Evolutionary conservation across 1,140 invertebrate species (phyloP).

Genomic region (Micrasema minimum): DNA sequence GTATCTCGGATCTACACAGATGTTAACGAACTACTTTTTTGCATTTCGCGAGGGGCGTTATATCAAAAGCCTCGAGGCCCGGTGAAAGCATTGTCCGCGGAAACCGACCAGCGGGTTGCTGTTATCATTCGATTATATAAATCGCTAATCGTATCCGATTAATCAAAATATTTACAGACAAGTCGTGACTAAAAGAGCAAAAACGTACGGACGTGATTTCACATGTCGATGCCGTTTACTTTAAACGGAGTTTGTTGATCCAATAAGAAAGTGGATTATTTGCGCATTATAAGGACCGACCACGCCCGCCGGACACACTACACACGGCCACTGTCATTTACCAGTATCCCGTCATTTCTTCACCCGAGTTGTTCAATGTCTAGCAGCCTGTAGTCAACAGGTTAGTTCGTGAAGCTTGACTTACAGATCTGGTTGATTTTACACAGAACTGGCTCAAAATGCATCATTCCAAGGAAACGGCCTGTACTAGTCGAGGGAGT

Average conservation of each 20-base stretch:
- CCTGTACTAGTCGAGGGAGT: not conserved
- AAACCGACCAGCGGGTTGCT: constrained; percentile 10
- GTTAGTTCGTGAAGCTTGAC: too few relatives aligned
- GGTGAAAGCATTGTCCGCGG: constrained; percentile 38
- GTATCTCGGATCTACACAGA: not conserved
- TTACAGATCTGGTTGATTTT: too few relatives aligned
- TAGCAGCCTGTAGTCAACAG: too few relatives aligned
- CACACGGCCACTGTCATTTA: too few relatives aligned
- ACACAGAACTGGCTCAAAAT: too few relatives aligned
- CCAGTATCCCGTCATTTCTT: too few relatives aligned
- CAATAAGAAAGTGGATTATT: constrained; percentile 41
- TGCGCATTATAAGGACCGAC: constrained; percentile 9
- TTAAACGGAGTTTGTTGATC: constrained; percentile 37
- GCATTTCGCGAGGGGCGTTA: constrained; percentile 27
- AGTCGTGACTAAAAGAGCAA: constrained; percentile 35
- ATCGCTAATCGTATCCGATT: constrained; percentile 35
- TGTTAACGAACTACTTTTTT: constrained; percentile 22
- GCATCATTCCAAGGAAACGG: not conserved
- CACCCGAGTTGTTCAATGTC: too few relatives aligned
- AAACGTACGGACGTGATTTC: constrained; percentile 36
- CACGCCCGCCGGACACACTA: constrained; percentile 14
- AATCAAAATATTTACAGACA: constrained; percentile 40
- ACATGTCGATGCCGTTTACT: constrained; percentile 24
- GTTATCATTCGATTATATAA: constrained; percentile 39
- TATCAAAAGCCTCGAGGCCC: constrained; percentile 20